Base-by-base conservation (phyloP, 2,113 vertebrate genomes). In the Osmerus mordax region DNA sequence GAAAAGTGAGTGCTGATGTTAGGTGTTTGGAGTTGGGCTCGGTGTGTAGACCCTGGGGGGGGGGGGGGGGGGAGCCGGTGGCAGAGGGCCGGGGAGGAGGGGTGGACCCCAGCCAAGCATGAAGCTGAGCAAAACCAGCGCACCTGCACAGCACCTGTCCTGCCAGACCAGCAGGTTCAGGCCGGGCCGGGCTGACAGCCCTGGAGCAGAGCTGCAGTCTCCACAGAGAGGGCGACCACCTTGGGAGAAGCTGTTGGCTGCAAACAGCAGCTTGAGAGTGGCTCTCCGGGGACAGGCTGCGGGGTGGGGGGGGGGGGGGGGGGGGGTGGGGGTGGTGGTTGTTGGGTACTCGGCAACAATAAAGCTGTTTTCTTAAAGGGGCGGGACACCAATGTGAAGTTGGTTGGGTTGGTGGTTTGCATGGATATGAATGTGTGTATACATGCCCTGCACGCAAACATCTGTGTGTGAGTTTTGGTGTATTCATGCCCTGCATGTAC, bases 71-170 rank as follows among this genome's bases (percentile, higher is more conserved):
- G 23, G 23, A 23, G 3, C 9, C 9, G 60, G 66, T 52, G 54
- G 9, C 9, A n/a, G 32, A 52, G 55, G 29, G 59, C 21, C 8
- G 23, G 66, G 11, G 70, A 65, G 67, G 76, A 62, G 56, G n/a
- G 60, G 67, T 60, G 70, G 69, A 82, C 36, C 53, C 60, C 70
- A 70, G 78, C 36, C 77, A 78, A 58, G 73, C 36, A 60, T 64
- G 73, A 75, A 58, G 70, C 70, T 53, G 56, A 75, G 1, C 67
- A 70, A 67, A 81, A 81, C 70, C 69, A 59, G 65, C 80, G 75
- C 87, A 84, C 87, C 83, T 89, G 84, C 71, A 58, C 52, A 69
- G 71, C 87, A 87, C 84, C 81, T 84, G 85, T 74, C 82, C 65
- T 36, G 25, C 52, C 55, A n/a, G 70, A 67, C 32, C 7, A 28